phyloP scores from a whole-genome alignment of 37 sponge, comb jelly and placozoan species.

The Aplysina aerophoba region DNA sequence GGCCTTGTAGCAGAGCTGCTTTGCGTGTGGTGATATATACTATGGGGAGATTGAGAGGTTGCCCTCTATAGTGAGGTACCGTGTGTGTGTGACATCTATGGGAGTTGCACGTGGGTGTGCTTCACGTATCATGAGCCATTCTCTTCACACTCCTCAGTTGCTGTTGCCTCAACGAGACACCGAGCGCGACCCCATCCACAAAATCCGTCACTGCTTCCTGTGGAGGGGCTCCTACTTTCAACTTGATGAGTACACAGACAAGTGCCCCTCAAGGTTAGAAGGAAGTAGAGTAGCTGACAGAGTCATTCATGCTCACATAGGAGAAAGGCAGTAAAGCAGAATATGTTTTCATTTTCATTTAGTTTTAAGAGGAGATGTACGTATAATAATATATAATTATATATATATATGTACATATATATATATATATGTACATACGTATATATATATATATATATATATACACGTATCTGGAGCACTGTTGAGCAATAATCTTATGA shows the following conservation, averaged over 20 bases:
- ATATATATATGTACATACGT: background rate
- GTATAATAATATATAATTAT: background rate
- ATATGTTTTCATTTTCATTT: too few species aligned
- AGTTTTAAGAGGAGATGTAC: too few species aligned
- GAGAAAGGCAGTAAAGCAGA: background rate
- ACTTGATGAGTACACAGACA: constrained; percentile 74
- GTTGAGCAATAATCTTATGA: too few species aligned
- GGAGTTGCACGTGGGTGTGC: background rate
- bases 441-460: too few species aligned
- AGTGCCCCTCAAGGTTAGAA: constrained; percentile 44
- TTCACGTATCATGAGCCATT: background rate
- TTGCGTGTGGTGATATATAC: too few species aligned
- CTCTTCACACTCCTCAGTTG: constrained; percentile 16
- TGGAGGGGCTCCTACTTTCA: constrained; percentile 77
- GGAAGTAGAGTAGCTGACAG: too few species aligned
- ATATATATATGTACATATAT: background rate
- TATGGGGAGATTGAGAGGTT: too few species aligned
- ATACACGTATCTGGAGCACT: too few species aligned
- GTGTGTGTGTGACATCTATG: background rate
- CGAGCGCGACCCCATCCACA: constrained; percentile 51
- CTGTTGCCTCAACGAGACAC: constrained; percentile 54
- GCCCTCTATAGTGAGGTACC: too few species aligned
- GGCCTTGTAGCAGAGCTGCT: too few species aligned
- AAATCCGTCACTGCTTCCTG: constrained; percentile 72
- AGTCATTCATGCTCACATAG: background rate